Evolutionary conservation across 35 echinoderm and acorn worm genomes (phyloP), one percentile per base, ranked within the genome.

Genomic region (Strongylocentrotus purpuratus): DNA sequence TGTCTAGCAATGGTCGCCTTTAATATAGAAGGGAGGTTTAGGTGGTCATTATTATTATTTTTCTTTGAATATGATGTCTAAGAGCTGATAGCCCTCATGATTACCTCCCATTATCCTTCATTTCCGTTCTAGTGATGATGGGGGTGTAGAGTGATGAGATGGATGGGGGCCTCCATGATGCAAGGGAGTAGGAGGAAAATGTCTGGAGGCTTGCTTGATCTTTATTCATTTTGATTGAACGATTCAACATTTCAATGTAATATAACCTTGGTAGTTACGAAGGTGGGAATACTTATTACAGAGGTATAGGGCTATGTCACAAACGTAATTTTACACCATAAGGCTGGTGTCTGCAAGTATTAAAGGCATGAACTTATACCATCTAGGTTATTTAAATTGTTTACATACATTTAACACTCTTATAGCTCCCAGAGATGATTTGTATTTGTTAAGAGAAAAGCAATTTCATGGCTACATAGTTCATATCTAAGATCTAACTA

Each of bases 61-160:
- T 55, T 55, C 50, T 55, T 55, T 55, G 2, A 55, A 41, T 41
- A 55, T 55, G 50, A 55, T 2, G 65, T 22, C 65, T 78, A 1
- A 14, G 50, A 78, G 20, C 65, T 78, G 65, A n/a, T 78, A 78
- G n/a, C 65, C 65, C 65, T 78, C 5, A 28, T 78, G 65, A 78
- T 78, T 78, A 78, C 25, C 20, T 3, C 65, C 65, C 20, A 78
- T 78, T 18, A 78, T 28, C 65, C 65, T 28, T 78, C 65, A 78
- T 78, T 78, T 78, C 65, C 65, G 65, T 22, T 78, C 22, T 78
- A 78, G n/a, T 78, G 65, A 78, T n/a, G 65, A 78, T 78, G 65
- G 65, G 65, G 1, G 28, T 78, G 7, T 78, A 7, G 65, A n/a
- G 22, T 78, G 28, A 78, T 78, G 65, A 78, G 65, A n/a, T 55